Base-by-base conservation (phyloP, 23 tunicate genomes). In the Halocynthia roretzi region DNA sequence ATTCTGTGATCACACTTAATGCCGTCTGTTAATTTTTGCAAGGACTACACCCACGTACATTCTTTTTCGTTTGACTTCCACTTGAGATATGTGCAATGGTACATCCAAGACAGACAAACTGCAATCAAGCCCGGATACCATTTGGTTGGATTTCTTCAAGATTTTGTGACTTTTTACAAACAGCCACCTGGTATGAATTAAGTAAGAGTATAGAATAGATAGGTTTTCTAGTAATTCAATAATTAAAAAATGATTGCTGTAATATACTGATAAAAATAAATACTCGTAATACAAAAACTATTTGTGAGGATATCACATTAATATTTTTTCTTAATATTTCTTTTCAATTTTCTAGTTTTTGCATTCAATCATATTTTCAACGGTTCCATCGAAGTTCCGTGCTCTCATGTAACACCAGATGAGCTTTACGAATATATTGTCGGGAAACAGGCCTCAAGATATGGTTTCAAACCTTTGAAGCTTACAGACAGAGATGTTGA, bases 21-120 rank as follows among this genome's bases (percentile, higher is more conserved):
- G n/a, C n/a, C n/a, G n/a, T 17, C 64, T 1, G 4, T 58, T 58
- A n/a, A 14, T 14, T 9, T 51, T 50, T 58, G 83, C 10, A 71
- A 89, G 78, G 81, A 77, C 51, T 48, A 68, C 55, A n/a, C 87
- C 31, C 56, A 76, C 22, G 82, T 79, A 5, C 88, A 89, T 62
- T 55, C 54, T 8, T 69, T 80, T 51, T 55, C 84, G 57, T 75
- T 79, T 19, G 87, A 83, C 48, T 70, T 84, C 22, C 96, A 89
- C 54, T 54, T 89, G 17, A 19, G 70, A 22, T 82, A 63, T 50
- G 31, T 87, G 6, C 93, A 87, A 40, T 53, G 71, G 80, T 71
- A 80, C 23, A 51, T 87, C 12, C 74, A 77, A 51, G 86, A 56
- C 6, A 53, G 58, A 12, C 76, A 75, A 49, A 76, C 80, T 7